phyloP scores from a whole-genome alignment of 2,113 vertebrate species.

The Phyllostomus hastatus region DNA sequence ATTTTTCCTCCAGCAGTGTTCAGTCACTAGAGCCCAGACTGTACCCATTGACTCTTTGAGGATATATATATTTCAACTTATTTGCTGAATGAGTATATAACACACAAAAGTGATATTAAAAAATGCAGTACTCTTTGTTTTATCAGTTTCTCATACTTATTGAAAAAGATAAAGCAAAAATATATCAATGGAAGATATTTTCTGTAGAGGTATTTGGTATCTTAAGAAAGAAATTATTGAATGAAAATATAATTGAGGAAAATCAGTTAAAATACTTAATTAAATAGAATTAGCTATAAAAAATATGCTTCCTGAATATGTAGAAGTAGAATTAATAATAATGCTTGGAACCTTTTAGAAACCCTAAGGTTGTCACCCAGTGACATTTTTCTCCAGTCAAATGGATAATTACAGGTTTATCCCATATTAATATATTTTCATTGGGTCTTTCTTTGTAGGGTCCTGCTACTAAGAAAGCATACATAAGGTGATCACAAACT shows the following conservation, averaged over 20 bases:
- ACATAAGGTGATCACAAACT: background rate
- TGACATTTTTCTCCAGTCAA: background rate
- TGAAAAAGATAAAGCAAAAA: conserved; percentile 14
- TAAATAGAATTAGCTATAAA: background rate
- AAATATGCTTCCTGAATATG: background rate
- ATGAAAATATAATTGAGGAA: conserved; percentile 5
- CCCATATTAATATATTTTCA: conserved; percentile 1
- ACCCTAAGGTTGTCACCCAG: background rate
- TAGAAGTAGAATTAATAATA: background rate
- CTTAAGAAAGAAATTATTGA: background rate
- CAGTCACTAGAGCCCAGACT: background rate
- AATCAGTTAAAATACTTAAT: background rate
- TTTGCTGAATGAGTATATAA: background rate
- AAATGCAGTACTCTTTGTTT: background rate
- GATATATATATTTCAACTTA: background rate
- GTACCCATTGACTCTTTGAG: background rate
- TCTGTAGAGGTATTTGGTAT: background rate
- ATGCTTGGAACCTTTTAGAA: background rate
- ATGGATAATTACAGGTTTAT: background rate
- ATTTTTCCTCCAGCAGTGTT: background rate
- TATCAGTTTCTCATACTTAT: background rate
- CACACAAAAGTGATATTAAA: background rate
- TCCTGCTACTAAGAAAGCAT: background rate
- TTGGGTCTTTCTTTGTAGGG: background rate
- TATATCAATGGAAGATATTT: conserved; percentile 24